Conservation (phyloP, 2,113 vertebrate species). For the Pipra filicauda region DNA sequence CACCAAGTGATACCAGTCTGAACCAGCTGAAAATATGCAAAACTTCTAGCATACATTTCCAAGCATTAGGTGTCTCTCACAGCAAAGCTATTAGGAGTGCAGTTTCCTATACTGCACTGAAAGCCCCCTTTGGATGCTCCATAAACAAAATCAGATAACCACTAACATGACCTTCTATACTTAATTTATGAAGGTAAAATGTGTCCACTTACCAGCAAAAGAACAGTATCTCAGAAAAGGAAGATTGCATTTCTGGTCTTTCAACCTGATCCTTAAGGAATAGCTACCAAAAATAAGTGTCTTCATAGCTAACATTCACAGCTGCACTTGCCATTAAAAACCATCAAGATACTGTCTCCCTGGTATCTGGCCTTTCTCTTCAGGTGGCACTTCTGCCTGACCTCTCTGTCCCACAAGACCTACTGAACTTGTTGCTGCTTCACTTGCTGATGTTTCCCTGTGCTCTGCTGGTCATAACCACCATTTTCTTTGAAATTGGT, state of each 20-base stretch:
- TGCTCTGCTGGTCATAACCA: neutral
- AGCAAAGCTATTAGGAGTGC: neutral
- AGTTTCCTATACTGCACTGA: neutral
- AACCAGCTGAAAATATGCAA: neutral
- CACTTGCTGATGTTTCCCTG: neutral
- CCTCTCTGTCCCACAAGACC: neutral
- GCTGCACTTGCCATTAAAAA: slow-evolving; percentile 10
- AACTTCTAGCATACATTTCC: neutral
- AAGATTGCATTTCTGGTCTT: neutral
- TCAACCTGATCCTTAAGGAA: neutral
- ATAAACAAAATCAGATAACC: neutral
- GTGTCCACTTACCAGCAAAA: neutral
- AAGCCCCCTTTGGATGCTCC: neutral
- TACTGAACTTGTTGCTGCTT: neutral
- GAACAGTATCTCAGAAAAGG: neutral
- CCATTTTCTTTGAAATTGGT: neutral
- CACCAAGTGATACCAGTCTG: neutral
- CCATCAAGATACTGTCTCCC: neutral
- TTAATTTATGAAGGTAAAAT: neutral
- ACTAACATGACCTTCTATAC: neutral
- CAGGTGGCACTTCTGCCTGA: neutral
- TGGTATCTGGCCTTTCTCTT: neutral
- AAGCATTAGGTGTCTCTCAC: neutral
- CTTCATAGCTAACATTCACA: neutral
- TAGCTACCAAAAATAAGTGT: neutral